Evolutionary conservation across 2,113 vertebrate species (phyloP).

Genomic region (Clupea harengus): DNA sequence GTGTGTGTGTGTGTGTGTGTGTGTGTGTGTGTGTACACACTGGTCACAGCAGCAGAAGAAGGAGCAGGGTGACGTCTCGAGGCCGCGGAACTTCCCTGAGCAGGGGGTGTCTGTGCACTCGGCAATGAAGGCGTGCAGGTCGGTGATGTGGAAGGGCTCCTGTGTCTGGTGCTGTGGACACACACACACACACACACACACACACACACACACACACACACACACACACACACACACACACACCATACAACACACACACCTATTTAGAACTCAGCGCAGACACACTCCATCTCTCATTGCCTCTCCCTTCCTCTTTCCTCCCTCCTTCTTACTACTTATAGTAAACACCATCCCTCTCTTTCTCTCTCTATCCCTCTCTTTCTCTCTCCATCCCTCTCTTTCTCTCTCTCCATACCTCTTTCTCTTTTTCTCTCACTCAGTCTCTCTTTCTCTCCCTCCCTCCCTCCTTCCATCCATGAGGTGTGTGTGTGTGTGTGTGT

Average conservation of each 20-base stretch:
- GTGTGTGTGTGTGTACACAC: too few species aligned
- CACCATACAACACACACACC: too few species aligned
- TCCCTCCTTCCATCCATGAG: not conserved
- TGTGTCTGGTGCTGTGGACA: not conserved
- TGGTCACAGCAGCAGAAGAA: too few species aligned
- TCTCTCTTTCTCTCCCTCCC: not conserved
- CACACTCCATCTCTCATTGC: not conserved
- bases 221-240: not conserved
- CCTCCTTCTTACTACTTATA: not conserved
- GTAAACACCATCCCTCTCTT: not conserved
- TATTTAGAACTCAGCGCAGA: too few species aligned
- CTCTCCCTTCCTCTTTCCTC: not conserved
- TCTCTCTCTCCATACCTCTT: too few species aligned
- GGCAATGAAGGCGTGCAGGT: constrained; percentile 67
- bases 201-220: too few species aligned
- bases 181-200: constrained; percentile 8
- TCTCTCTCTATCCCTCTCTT: not conserved
- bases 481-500: too few species aligned
- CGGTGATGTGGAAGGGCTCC: not conserved
- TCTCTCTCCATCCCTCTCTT: too few species aligned
- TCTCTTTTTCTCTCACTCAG: not conserved
- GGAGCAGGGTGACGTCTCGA: constrained; percentile 48
- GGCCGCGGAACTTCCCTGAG: constrained; percentile 82
- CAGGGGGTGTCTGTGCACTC: constrained; percentile 85
- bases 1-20: too few species aligned